These are phyloP conservation scores for Phaonia tiefii DNA, from an alignment of 2,888 invertebrate species.

Conservation along the genomic window DNA sequence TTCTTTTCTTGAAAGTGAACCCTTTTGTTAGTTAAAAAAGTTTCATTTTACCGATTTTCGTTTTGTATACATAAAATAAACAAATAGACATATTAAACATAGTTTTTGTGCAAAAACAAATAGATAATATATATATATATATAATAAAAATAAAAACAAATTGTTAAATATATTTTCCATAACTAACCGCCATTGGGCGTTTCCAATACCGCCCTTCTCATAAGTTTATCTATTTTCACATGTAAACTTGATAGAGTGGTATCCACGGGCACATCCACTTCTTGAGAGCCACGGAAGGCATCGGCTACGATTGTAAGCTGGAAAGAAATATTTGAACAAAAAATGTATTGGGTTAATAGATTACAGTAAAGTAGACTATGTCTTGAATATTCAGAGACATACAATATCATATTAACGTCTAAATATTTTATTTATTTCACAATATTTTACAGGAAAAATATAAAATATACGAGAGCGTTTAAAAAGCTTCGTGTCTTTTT, in stretches of 20 bases:
- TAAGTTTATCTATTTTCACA: constrained; percentile 78
- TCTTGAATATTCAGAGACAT: no score
- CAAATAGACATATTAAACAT: constrained; percentile 27
- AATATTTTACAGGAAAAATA: no score
- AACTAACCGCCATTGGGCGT: constrained; percentile 81
- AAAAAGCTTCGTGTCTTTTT: no score
- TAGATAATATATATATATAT: constrained; percentile 36
- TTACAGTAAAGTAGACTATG: no score
- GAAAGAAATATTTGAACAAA: constrained; percentile 17
- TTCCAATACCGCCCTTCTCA: constrained; percentile 77
- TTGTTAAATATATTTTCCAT: constrained; percentile 46
- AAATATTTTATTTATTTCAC: no score
- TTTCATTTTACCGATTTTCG: not conserved
- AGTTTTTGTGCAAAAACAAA: constrained; percentile 55
- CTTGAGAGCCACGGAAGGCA: constrained; percentile 76
- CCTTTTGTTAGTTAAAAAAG: constrained; percentile 56
- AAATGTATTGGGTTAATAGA: no score
- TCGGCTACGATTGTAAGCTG: constrained; percentile 78
- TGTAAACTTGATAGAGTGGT: constrained; percentile 79
- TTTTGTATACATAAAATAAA: constrained; percentile 14
- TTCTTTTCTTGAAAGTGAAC: not conserved
- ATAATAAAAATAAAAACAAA: not conserved
- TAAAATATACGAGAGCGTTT: no score
- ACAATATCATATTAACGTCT: no score
- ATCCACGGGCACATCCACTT: constrained; percentile 78